Evolutionary conservation across 2,797 vertebrate genomes (phyloP).

Genomic region (Falco naumanni): DNA sequence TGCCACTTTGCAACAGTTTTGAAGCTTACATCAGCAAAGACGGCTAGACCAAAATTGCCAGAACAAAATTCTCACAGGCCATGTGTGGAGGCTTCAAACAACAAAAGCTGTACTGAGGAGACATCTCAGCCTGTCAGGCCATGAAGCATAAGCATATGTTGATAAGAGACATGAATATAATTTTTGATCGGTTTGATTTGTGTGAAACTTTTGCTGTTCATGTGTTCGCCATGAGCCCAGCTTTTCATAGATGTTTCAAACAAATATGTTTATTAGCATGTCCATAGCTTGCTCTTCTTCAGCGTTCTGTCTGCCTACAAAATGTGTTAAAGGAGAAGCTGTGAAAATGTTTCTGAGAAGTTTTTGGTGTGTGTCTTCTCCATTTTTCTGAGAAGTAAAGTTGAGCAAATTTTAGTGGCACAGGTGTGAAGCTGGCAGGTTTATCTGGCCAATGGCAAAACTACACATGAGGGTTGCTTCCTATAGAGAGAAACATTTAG

Average conservation of each 20-base stretch:
- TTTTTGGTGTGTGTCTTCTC: neutral
- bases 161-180: neutral
- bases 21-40: neutral
- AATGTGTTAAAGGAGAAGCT: neutral
- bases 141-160: neutral
- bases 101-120: neutral
- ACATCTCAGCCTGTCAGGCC: neutral
- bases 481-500: neutral
- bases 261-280: neutral
- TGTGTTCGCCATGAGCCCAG: neutral
- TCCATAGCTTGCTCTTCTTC: neutral
- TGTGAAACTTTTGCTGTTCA: neutral
- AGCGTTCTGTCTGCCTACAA: neutral
- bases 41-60: neutral
- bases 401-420: neutral
- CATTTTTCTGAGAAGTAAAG: neutral
- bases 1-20: neutral
- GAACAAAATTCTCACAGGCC: constrained; percentile 17
- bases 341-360: neutral
- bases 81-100: neutral
- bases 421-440: neutral
- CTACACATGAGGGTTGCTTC: neutral
- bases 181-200: neutral
- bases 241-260: neutral
- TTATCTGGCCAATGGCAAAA: neutral